phyloP scores from a whole-genome alignment of 2,113 vertebrate genomes.

The Colius striatus region DNA sequence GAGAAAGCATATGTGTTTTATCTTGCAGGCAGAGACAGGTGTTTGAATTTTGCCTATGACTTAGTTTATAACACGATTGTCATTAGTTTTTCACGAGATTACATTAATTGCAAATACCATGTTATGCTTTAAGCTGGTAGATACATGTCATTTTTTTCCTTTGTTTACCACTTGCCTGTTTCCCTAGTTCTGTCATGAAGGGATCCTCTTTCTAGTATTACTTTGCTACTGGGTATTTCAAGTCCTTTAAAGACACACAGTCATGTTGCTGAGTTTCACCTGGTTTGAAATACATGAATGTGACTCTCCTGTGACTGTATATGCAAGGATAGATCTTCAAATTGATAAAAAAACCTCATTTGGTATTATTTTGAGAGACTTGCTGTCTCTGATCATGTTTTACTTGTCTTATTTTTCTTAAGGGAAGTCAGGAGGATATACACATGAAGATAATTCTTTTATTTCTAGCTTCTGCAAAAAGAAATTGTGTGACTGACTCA shows the following conservation, averaged over 20 bases:
- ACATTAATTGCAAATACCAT: neutral
- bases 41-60: neutral
- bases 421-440: neutral
- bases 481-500: neutral
- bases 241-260: neutral
- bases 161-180: neutral
- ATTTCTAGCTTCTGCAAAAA: neutral
- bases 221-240: neutral
- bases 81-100: neutral
- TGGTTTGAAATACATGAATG: neutral
- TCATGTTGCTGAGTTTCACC: neutral
- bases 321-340: neutral
- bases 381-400: neutral
- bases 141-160: neutral
- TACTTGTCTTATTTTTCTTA: neutral
- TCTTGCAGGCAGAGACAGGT: neutral
- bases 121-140: neutral
- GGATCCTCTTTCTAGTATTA: neutral
- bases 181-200: neutral
- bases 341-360: neutral
- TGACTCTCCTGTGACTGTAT: neutral
- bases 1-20: neutral
- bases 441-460: neutral
- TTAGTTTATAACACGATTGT: neutral
- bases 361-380: neutral